These are phyloP conservation scores for Rhyacophila evoluta DNA, from an alignment of 2,888 invertebrate genomes.

Conservation along the genomic window DNA sequence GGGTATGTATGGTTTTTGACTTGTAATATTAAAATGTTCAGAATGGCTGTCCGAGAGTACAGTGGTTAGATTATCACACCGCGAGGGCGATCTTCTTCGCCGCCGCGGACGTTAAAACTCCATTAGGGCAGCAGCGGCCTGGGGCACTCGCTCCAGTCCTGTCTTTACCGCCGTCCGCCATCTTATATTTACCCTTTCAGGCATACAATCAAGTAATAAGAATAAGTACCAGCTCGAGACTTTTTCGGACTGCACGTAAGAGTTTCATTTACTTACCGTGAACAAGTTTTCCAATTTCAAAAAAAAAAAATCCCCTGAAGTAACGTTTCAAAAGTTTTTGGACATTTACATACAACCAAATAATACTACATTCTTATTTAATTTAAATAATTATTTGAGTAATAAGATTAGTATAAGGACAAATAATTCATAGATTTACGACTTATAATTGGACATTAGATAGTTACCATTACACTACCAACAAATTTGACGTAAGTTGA, in stretches of 20 bases:
- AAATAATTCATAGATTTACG: too few relatives aligned
- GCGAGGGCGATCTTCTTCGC: slow-evolving; percentile 10
- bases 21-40: not conserved
- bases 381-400: too few relatives aligned
- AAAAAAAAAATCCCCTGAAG: too few relatives aligned
- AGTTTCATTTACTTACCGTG: slow-evolving; percentile 3
- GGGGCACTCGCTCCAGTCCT: not conserved
- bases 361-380: too few relatives aligned
- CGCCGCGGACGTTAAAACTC: slow-evolving; percentile 14
- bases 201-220: slow-evolving; percentile 19
- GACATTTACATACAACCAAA: too few relatives aligned
- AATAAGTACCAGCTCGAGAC: not conserved
- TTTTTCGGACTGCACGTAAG: not conserved
- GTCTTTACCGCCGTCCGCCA: not conserved
- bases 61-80: slow-evolving; percentile 17
- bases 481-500: too few relatives aligned
- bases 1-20: too few relatives aligned
- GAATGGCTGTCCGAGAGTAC: not conserved
- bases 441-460: too few relatives aligned
- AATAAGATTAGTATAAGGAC: too few relatives aligned
- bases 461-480: too few relatives aligned
- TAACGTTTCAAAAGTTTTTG: too few relatives aligned
- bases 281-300: too few relatives aligned
- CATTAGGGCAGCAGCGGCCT: slow-evolving; percentile 19
- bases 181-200: slow-evolving; percentile 24